Evolutionary conservation across 1,140 invertebrate species (phyloP), one percentile per base, ranked within the genome.

Genomic region (Drosophila bipectinata): DNA sequence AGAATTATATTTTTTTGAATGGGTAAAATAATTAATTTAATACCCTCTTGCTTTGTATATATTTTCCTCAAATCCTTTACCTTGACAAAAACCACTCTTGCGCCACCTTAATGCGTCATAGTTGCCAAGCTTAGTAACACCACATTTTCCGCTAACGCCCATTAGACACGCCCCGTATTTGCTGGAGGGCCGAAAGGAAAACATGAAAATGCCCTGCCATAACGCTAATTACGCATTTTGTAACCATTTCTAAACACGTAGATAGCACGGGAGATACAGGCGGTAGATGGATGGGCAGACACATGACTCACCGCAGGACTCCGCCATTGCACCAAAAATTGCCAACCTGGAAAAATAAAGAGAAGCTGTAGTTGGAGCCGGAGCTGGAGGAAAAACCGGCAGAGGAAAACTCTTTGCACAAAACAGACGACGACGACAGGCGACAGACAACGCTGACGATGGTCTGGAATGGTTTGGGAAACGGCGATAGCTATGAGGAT

Each of bases 151-250:
- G 47, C 41, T 51, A 61, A 73, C 51, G 57, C 41, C 68, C 71
- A 73, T 73, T 73, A 73, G 71, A 15, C 71, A 73, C 71, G 71
- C 71, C 67, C 57, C 58, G 51, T 51, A 44, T 49, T 67, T 64
- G 63, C 30, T 49, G 63, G n/a, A 26, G 45, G 63, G 28, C 37
- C 41, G 18, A 52, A 62, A 49, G 64, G 54, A 56, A 47, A 49
- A 54, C 49, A 39, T 48, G 44, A 47, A 84, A 84, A 84, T 79
- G 62, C 72, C 56, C 67, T 59, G 60, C 62, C 77, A 81, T 77
- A 85, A 85, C 81, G 81, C 81, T 85, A 85, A 85, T 85, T 85
- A 85, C 81, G 81, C 81, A 85, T 85, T 85, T 84, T 84, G 80
- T 73, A 84, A 57, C 80, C 80, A 79, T 76, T 83, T 83, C 80